Evolutionary conservation across 2,888 invertebrate genomes (phyloP).

Genomic region (Drosophila robusta): DNA sequence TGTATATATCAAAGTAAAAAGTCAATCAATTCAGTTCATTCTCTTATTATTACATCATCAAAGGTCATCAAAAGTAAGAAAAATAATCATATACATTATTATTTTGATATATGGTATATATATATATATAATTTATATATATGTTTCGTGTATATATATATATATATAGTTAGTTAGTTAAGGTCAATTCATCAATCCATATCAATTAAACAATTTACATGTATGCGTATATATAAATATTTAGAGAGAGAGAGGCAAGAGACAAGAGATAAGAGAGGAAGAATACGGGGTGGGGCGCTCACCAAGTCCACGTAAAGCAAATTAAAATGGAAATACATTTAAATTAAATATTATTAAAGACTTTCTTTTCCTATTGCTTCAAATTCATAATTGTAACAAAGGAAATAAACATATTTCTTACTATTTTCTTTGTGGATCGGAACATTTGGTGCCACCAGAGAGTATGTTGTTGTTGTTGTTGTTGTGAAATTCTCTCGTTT

Average conservation of each 20-base stretch:
- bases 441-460: neutral
- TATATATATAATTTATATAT: conserved; percentile 20
- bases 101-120: conserved; percentile 40
- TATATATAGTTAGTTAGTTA: conserved; percentile 22
- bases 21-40: conserved; percentile 74
- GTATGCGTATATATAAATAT: conserved; percentile 65
- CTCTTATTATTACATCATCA: conserved; percentile 76
- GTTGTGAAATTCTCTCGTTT: conserved; percentile 8
- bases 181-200: conserved; percentile 77
- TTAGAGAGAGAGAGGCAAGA: conserved; percentile 52
- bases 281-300: conserved; percentile 66
- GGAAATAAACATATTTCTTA: neutral
- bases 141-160: conserved; percentile 23
- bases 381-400: neutral
- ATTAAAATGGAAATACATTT: conserved; percentile 27
- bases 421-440: neutral
- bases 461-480: neutral
- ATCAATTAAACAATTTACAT: conserved; percentile 78
- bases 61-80: conserved; percentile 75
- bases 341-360: neutral
- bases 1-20: conserved; percentile 74
- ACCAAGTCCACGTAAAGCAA: conserved; percentile 73
- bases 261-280: conserved; percentile 54
- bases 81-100: conserved; percentile 69
- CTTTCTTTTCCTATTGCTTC: neutral